Conservation (phyloP, 1,140 invertebrate species). For the Brachionus sp. region DNA sequence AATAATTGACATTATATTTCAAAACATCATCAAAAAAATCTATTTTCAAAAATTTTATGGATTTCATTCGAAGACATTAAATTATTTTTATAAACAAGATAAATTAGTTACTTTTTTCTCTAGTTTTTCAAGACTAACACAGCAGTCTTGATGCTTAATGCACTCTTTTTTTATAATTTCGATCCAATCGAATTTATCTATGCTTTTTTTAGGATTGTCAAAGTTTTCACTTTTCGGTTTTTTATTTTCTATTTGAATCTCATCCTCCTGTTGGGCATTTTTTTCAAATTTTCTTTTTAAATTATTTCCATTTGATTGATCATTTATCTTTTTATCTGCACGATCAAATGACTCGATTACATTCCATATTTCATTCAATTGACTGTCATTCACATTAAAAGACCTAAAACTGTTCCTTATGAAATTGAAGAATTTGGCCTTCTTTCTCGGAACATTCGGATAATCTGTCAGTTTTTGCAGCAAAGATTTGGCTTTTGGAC, state of each 20-base stretch:
- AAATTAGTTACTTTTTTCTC: not conserved
- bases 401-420: constrained; percentile 37
- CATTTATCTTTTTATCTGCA: not conserved
- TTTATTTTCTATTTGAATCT: not conserved
- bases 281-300: constrained; percentile 38
- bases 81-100: not conserved
- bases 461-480: constrained; percentile 70
- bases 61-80: not conserved
- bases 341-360: constrained; percentile 34
- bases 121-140: not conserved
- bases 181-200: not conserved
- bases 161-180: constrained; percentile 34
- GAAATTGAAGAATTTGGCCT: constrained; percentile 70
- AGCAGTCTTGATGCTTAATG: not conserved
- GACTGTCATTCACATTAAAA: not conserved
- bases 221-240: not conserved
- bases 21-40: too few species aligned
- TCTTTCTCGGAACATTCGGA: constrained; percentile 86
- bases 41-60: not conserved
- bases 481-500: constrained; percentile 64
- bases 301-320: not conserved
- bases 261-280: not conserved
- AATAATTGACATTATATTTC: too few species aligned
- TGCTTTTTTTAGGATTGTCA: not conserved
- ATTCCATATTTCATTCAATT: constrained; percentile 39